Evolutionary conservation across 1,140 invertebrate genomes (phyloP).

Genomic region (Oscheius sp.): DNA sequence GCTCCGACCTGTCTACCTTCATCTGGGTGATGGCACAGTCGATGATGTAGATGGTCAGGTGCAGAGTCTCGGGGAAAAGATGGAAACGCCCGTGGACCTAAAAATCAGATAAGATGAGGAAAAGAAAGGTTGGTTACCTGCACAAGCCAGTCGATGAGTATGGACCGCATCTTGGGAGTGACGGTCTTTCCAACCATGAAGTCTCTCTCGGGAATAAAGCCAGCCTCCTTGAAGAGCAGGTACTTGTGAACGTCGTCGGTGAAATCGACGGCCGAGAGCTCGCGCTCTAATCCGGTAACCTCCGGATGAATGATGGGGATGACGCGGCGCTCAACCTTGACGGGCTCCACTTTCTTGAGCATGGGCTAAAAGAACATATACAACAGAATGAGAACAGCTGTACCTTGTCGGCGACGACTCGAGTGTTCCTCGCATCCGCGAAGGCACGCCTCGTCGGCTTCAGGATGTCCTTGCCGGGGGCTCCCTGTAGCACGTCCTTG

Average conservation of each 20-base stretch:
- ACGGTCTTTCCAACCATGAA: background rate
- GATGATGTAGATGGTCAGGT: constrained; percentile 30
- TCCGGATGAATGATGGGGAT: too few relatives aligned
- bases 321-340: too few relatives aligned
- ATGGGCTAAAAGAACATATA: too few relatives aligned
- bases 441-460: too few relatives aligned
- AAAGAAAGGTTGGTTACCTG: constrained; percentile 23
- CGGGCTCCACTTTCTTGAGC: too few relatives aligned
- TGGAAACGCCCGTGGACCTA: constrained; percentile 33
- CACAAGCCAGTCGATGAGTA: constrained; percentile 36
- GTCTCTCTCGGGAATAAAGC: background rate
- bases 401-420: too few relatives aligned
- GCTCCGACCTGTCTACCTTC: constrained; percentile 17
- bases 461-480: too few relatives aligned
- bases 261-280: background rate
- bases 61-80: constrained; percentile 32
- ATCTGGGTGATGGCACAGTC: constrained; percentile 4
- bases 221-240: constrained; percentile 8
- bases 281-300: background rate
- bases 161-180: constrained; percentile 29
- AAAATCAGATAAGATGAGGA: constrained; percentile 1
- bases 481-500: too few relatives aligned
- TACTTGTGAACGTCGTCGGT: constrained; percentile 21
- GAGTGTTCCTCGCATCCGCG: too few relatives aligned
- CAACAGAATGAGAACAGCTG: too few relatives aligned